Conservation (phyloP, 1,140 invertebrate genomes). For the Leptopilina boulardi region DNA sequence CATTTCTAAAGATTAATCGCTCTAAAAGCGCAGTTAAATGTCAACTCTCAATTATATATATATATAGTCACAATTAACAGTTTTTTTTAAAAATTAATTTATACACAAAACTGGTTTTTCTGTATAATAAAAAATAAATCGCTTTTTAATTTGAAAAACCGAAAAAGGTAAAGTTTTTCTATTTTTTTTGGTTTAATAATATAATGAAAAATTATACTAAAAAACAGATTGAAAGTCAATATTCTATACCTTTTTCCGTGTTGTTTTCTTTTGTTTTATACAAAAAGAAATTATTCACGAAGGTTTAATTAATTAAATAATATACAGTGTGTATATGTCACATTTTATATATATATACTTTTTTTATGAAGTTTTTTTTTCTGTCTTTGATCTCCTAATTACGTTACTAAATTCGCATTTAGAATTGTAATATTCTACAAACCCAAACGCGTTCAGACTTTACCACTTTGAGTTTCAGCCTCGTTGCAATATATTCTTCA, state of each 20-base stretch:
- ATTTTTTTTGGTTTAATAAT: not conserved
- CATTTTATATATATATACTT: not conserved
- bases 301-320: not conserved
- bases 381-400: conserved; percentile 8
- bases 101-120: not conserved
- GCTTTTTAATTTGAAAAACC: not conserved
- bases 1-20: not conserved
- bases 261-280: not conserved
- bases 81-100: not conserved
- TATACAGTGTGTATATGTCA: not conserved
- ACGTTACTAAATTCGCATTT: conserved; percentile 20
- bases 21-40: conserved; percentile 14
- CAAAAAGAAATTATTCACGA: not conserved
- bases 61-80: not conserved
- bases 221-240: conserved; percentile 7
- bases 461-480: conserved; percentile 22
- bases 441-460: conserved; percentile 31
- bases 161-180: conserved; percentile 21
- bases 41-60: not conserved
- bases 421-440: conserved; percentile 25
- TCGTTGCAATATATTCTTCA: conserved; percentile 8
- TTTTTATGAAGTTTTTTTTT: not conserved
- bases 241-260: conserved; percentile 3
- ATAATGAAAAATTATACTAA: not conserved
- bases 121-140: not conserved